Conservation (phyloP, 2,888 invertebrate species). For the Stenodema calcarata region DNA sequence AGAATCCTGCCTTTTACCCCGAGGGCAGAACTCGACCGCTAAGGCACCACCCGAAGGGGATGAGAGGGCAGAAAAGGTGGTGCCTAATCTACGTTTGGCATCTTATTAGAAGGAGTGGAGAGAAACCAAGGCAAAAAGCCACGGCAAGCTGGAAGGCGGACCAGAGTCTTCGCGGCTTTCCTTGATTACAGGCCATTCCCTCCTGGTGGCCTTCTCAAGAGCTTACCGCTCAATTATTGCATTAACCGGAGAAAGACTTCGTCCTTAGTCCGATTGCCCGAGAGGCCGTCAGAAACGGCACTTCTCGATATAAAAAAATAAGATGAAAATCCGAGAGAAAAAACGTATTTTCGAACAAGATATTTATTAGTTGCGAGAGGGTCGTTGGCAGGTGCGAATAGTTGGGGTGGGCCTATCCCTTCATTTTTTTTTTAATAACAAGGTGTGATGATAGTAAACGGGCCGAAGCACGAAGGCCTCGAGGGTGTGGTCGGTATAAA, state of each 20-base stretch:
- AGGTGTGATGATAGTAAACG: not conserved
- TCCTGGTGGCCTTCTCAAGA: slow-evolving; percentile 17
- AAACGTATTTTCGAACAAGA: not conserved
- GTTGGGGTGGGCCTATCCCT: not conserved
- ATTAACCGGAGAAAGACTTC: slow-evolving; percentile 7
- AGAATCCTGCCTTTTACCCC: not conserved
- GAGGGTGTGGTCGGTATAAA: not conserved
- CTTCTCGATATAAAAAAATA: not conserved
- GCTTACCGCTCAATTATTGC: slow-evolving; percentile 34
- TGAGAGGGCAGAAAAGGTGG: not conserved
- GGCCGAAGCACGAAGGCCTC: not conserved
- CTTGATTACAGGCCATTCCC: slow-evolving; percentile 31
- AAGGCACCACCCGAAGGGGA: not conserved
- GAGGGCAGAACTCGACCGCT: not conserved
- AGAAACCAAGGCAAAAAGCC: not conserved
- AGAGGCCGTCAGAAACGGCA: not conserved
- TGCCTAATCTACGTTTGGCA: not conserved
- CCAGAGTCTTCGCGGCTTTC: not conserved
- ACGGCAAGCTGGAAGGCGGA: not conserved
- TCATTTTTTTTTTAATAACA: slow-evolving; percentile 19
- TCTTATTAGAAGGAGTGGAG: slow-evolving; percentile 2
- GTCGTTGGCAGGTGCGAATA: slow-evolving; percentile 22
- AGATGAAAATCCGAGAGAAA: not conserved
- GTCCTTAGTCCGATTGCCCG: not conserved
- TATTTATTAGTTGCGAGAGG: not conserved